Base-by-base conservation (phyloP, 1,140 invertebrate species). In the Dufourea novaeangliae region DNA sequence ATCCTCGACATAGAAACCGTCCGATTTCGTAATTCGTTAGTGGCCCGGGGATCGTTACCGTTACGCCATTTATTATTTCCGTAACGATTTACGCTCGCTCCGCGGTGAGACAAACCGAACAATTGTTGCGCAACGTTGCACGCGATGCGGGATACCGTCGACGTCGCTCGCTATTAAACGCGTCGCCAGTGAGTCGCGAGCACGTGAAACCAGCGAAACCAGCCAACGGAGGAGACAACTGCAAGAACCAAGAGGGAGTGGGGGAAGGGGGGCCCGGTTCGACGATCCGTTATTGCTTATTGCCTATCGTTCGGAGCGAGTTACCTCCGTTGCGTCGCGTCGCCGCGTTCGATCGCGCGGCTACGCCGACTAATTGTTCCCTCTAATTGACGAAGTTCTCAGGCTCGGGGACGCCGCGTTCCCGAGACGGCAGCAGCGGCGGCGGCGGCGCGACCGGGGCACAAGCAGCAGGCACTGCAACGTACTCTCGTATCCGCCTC, bases 341-440 rank as follows among this genome's bases (percentile, higher is more conserved):
- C 52, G 56, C 59, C 61, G 52, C 66, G 70, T 29, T 46, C 75
- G 79, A 85, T 78, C 67, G 50, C 67, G 50, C 80, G 46, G 70
- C 64, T 62, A 56, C 80, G 77, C 41, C 75, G 81, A 87, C 88
- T 91, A 90, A 91, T 91, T 91, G 87, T 91, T 90, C 72, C 79
- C 83, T 82, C 86, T 91, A 91, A 91, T 91, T 91, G 90, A 91
- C 86, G 74, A 90, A 88, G 88, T 91, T 91, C 89, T 91, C 90
- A 91, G 88, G 88, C 89, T 87, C 74, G 61, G 20, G 61, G 37
- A 52, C 64, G 12, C 27, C 70, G 37, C 41, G 17, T n/a, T 29
- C 41, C 2, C 14, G 44, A 6, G 3, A 14, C 50, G 7, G 50
- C 50, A 2, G n/a, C 50, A 7, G n/a, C 50, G 22, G 20, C 20